Conservation (phyloP, 1,140 invertebrate species). For the Limonius californicus region DNA sequence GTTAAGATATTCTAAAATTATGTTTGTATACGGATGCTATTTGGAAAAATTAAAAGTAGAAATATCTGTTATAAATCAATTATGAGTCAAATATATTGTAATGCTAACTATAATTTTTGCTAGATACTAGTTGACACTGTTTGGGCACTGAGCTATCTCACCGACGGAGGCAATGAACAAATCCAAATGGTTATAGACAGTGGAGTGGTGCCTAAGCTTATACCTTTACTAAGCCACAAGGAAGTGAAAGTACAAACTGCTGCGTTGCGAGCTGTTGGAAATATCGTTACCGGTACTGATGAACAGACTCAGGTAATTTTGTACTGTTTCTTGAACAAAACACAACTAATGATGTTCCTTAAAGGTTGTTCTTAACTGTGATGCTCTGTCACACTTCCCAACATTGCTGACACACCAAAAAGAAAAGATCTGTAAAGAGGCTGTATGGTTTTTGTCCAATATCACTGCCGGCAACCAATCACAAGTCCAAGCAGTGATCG, state of each 20-base stretch:
- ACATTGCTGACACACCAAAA: conserved; percentile 84
- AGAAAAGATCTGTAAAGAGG: conserved; percentile 87
- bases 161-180: conserved; percentile 97
- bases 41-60: no score
- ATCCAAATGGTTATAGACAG: conserved; percentile 99
- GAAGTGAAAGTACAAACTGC: conserved; percentile 98
- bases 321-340: no score
- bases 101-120: conserved; percentile 37
- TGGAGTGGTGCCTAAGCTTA: conserved; percentile 89
- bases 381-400: conserved; percentile 89
- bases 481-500: conserved; percentile 98
- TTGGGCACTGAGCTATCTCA: conserved; percentile 98
- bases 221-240: conserved; percentile 91
- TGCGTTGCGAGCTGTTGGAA: conserved; percentile 93
- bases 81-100: neutral
- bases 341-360: neutral
- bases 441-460: conserved; percentile 99
- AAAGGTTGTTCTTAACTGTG: conserved; percentile 82
- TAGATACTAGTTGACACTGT: conserved; percentile 98
- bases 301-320: conserved; percentile 93
- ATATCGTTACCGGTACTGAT: conserved; percentile 98
- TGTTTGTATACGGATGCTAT: no score
- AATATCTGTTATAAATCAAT: no score
- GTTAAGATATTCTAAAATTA: neutral
- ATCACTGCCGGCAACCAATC: conserved; percentile 97